Base-by-base conservation (phyloP, 2,888 invertebrate genomes). In the Hirtodrosophila duncani region DNA sequence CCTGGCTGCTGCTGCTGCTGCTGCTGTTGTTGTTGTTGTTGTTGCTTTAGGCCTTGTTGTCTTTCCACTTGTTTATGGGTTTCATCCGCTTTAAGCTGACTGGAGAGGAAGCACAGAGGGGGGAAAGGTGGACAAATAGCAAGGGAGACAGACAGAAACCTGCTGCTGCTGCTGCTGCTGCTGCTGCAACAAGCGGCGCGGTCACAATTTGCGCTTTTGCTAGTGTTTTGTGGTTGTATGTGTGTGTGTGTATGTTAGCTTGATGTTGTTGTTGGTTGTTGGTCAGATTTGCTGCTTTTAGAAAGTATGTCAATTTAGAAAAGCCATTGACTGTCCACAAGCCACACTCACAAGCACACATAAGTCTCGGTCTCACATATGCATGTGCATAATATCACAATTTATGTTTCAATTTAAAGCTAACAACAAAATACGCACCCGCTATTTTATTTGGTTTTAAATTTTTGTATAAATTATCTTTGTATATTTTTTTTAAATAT, bases 271-370 rank as follows among this genome's bases (percentile, higher is more conserved):
- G 18, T 42, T 33, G 36, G n/a, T 36, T 27, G 34, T 30, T 60
- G 58, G 49, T 37, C 59, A 51, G 58, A 52, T 44, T 56, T 38
- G 50, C 49, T 41, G 45, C 29, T 75, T 72, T 70, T 78, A 77
- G 81, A 81, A 82, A 81, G 81, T 82, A 82, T 82, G 82, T 81
- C 82, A 82, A 61, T 66, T 68, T 66, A 71, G 65, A 66, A 75
- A 79, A 70, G 72, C 70, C 72, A 65, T 74, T 65, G 70, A 69
- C 78, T 70, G 78, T 67, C 67, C 60, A 52, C 50, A 17, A n/a
- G n/a, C n/a, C 27, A 31, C 61, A 42, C 27, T 37, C 27, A 20
- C 23, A 52, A 45, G 50, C 38, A 42, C 42, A 46, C 44, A 27
- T 1, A 3, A 42, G 20, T 16, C 26, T 44, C 36, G 48, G 27